These are phyloP conservation scores for Laticauda colubrina DNA, from an alignment of 2,113 vertebrate genomes.

Conservation along the genomic window DNA sequence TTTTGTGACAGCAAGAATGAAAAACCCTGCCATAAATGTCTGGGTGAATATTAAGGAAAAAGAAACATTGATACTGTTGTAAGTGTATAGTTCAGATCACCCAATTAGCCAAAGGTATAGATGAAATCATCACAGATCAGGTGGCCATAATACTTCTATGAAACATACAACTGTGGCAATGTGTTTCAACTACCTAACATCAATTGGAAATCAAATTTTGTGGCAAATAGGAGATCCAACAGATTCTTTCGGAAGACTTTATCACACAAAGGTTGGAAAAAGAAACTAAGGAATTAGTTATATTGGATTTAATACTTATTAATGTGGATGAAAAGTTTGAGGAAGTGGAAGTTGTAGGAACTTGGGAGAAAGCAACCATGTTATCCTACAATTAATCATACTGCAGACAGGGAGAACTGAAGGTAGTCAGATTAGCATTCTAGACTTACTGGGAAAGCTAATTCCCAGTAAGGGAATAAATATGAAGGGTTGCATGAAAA, in stretches of 20 bases:
- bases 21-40: neutral
- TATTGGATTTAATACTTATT: neutral
- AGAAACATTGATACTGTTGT: neutral
- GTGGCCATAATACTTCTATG: neutral
- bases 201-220: neutral
- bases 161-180: neutral
- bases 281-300: neutral
- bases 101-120: neutral
- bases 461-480: neutral
- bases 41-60: neutral
- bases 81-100: neutral
- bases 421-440: neutral
- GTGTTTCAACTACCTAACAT: neutral
- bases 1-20: neutral
- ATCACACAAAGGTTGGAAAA: neutral
- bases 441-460: neutral
- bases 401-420: neutral
- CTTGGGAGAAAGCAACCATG: neutral
- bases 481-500: neutral
- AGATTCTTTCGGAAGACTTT: neutral
- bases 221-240: neutral
- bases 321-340: neutral
- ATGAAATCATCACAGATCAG: neutral
- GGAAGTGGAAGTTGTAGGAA: neutral
- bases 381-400: neutral